A percentile compares a stretch with the other conserved stretches of the same genome.
These are phyloP conservation scores for Pseudomyrmex dendroicus DNA, from an alignment of 1,140 invertebrate species.

Conservation along the genomic window DNA sequence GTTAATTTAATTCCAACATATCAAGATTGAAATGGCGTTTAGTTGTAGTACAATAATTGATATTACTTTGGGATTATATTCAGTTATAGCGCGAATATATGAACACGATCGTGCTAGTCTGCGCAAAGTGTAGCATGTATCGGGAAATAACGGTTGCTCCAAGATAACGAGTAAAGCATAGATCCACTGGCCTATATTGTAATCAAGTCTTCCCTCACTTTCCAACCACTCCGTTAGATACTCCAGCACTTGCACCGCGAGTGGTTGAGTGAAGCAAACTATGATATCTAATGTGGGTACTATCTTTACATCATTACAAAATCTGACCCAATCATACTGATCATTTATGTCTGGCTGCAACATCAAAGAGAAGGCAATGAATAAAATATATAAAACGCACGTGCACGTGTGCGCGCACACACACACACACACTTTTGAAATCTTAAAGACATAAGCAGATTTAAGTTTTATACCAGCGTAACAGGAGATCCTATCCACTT, in stretches of 20 bases:
- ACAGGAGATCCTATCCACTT: slow-evolving; percentile 58
- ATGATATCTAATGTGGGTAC: slow-evolving; percentile 83
- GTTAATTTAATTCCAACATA: slow-evolving; percentile 29
- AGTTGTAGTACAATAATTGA: neutral
- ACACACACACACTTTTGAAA: too few species aligned
- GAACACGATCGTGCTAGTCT: slow-evolving; percentile 86
- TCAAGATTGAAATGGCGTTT: neutral
- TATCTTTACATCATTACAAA: slow-evolving; percentile 65
- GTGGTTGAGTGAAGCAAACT: slow-evolving; percentile 84
- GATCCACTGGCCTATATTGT: slow-evolving; percentile 86
- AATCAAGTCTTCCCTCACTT: slow-evolving; percentile 74
- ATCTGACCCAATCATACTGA: slow-evolving; percentile 76
- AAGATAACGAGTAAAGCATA: slow-evolving; percentile 86
- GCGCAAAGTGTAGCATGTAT: slow-evolving; percentile 86
- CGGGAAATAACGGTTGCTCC: slow-evolving; percentile 87
- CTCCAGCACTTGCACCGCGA: slow-evolving; percentile 85
- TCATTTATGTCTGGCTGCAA: slow-evolving; percentile 80
- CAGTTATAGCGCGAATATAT: slow-evolving; percentile 81
- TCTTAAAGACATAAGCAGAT: too few species aligned
- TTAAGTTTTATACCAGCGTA: slow-evolving; percentile 70
- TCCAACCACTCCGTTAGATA: slow-evolving; percentile 85
- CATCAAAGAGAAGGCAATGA: slow-evolving; percentile 22
- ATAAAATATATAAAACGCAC: neutral
- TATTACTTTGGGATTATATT: slow-evolving; percentile 80
- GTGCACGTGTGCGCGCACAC: too few species aligned